Evolutionary conservation across 2,888 invertebrate species (phyloP), one percentile per base, ranked within the genome.

Genomic region (Pheosia tremula): DNA sequence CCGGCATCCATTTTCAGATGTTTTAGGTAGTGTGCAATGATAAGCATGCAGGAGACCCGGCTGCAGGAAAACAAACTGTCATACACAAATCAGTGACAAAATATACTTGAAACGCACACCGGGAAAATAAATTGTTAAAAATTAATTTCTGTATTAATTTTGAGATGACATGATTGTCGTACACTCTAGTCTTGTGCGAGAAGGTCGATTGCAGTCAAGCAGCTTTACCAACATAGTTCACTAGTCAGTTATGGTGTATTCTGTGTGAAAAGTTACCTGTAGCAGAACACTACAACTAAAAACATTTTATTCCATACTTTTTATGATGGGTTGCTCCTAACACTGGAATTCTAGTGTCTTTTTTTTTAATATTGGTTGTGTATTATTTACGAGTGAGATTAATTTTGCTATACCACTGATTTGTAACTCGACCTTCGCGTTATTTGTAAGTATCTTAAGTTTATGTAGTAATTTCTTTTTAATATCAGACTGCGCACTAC

Each of bases 401-500:
- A 61, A 13, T 55, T 67, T 57, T 54, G 62, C 57, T 60, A 39
- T 60, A 56, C 54, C 59, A 57, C 24, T 24, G 67, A 56, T 60
- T 59, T 59, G 71, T 79, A 71, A 80, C 75, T 76, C 68, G 78
- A 78, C 79, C 78, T 74, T 68, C 64, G 24, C 24, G 72, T 82
- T 80, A 78, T 83, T 84, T 77, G 71, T 24, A 24, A 24, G 24
- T 78, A 75, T 79, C 63, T 72, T 89, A 86, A 85, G 83, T 87
- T 87, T 61, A 70, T 80, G 80, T 72, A 71, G 52, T 79, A 82
- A n/a, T n/a, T 85, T 81, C 79, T 79, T 82, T 80, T 79, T 78
- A 71, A 78, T 69, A 77, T 70, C 79, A 69, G 77, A 86, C 83
- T 83, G 83, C 79, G 83, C 79, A 85, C 83, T 84, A 83, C 83